Conservation (phyloP, 2,797 vertebrate species). For the Acanthopagrus latus region DNA sequence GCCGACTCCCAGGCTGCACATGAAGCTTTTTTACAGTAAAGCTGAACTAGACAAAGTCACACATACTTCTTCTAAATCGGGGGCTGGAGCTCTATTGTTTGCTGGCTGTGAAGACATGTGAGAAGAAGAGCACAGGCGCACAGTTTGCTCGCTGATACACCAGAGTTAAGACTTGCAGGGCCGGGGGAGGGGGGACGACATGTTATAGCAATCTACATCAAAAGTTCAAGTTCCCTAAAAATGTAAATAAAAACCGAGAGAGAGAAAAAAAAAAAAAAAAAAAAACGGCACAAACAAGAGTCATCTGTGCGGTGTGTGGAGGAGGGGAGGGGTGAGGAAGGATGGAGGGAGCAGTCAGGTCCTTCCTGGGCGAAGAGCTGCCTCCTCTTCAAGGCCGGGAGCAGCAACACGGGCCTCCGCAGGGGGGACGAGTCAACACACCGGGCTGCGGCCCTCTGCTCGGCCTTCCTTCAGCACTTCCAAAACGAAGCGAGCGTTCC, state of each 20-base stretch:
- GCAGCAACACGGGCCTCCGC: conserved; percentile 17
- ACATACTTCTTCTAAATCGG: conserved; percentile 35
- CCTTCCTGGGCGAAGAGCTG: conserved; percentile 39
- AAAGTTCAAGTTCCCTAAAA: conserved; percentile 77
- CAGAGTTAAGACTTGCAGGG: conserved; percentile 73
- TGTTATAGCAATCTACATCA: conserved; percentile 74
- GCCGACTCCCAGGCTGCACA: conserved; percentile 68
- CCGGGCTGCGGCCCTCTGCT: conserved; percentile 29
- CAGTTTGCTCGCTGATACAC: conserved; percentile 36
- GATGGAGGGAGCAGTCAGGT: conserved; percentile 40
- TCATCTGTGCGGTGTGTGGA: conserved; percentile 48
- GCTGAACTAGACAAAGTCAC: conserved; percentile 50
- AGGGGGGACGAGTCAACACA: conserved; percentile 37
- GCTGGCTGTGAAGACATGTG: conserved; percentile 51
- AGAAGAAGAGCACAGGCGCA: conserved; percentile 33
- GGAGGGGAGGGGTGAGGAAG: conserved; percentile 8
- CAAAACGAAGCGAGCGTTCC: conserved; percentile 94
- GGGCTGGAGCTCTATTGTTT: conserved; percentile 36
- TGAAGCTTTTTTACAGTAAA: conserved; percentile 30
- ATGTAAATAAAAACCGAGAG: conserved; percentile 56
- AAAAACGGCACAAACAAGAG: conserved; percentile 62
- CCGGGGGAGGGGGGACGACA: conserved; percentile 26
- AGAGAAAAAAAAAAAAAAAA: too few relatives aligned
- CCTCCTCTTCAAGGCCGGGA: conserved; percentile 77
- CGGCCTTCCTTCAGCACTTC: conserved; percentile 86